Evolutionary conservation across 1,140 invertebrate species (phyloP).

Genomic region (Eumaeus atala): DNA sequence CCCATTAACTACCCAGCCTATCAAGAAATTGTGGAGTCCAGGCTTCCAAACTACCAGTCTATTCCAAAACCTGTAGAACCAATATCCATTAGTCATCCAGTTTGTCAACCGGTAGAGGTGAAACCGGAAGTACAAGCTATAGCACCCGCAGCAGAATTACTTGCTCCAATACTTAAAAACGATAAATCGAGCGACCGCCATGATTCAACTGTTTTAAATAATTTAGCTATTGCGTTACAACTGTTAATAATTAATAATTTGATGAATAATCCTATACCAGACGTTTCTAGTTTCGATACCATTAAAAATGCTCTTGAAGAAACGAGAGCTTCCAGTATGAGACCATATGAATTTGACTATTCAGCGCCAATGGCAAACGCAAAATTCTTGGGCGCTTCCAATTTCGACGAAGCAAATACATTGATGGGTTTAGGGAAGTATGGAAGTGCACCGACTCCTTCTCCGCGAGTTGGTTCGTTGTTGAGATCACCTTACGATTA

Average conservation of each 20-base stretch:
- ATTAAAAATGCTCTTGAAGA: constrained; percentile 3
- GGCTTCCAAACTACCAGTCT: background rate
- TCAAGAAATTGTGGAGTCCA: constrained; percentile 5
- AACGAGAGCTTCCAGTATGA: constrained; percentile 9
- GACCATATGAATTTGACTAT: background rate
- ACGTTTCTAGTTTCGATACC: background rate
- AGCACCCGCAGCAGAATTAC: background rate
- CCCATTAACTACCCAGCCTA: background rate
- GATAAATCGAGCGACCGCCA: constrained; percentile 19
- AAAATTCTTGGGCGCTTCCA: constrained; percentile 38
- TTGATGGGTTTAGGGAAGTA: constrained; percentile 19
- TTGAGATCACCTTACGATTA: constrained; percentile 57
- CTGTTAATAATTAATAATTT: constrained; percentile 53
- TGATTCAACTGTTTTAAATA: constrained; percentile 48
- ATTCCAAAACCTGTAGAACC: constrained; percentile 8
- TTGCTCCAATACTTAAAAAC: constrained; percentile 9
- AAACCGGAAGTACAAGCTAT: constrained; percentile 3
- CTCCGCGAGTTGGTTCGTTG: constrained; percentile 27
- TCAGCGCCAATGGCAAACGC: constrained; percentile 28
- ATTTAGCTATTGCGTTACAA: constrained; percentile 55
- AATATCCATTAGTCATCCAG: constrained; percentile 9
- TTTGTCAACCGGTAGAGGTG: background rate
- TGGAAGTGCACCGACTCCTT: constrained; percentile 17
- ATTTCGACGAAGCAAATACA: constrained; percentile 23
- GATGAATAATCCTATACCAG: constrained; percentile 33